These are phyloP conservation scores for Drosophila anomelani DNA, from an alignment of 2,888 invertebrate genomes.

Conservation along the genomic window DNA sequence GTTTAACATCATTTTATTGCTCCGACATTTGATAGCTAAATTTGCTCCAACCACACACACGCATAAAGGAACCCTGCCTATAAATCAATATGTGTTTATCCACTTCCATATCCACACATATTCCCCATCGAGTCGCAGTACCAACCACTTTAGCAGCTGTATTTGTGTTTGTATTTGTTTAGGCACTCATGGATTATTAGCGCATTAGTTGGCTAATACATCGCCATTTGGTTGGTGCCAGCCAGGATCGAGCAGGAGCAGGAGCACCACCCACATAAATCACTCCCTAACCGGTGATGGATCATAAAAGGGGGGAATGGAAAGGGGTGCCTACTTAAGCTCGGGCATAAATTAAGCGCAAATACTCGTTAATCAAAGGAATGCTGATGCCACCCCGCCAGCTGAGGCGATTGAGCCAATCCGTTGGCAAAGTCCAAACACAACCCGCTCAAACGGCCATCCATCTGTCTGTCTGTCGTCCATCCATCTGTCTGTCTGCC, in stretches of 20 bases:
- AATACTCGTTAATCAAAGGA: constrained; percentile 78
- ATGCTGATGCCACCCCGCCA: constrained; percentile 55
- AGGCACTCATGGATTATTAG: constrained; percentile 77
- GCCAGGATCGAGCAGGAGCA: not conserved
- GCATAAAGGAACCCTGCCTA: constrained; percentile 40
- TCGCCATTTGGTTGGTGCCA: constrained; percentile 9
- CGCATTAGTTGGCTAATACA: constrained; percentile 75
- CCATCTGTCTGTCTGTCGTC: constrained; percentile 23
- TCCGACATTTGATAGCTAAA: constrained; percentile 68
- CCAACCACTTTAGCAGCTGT: constrained; percentile 33
- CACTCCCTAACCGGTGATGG: constrained; percentile 52
- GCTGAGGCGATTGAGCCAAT: constrained; percentile 23
- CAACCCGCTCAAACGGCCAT: constrained; percentile 5
- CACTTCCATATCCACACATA: constrained; percentile 13
- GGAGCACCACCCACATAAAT: constrained; percentile 42
- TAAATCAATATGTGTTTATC: constrained; percentile 68
- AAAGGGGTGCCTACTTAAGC: constrained; percentile 46
- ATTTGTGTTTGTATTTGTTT: constrained; percentile 63
- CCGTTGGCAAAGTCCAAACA: not conserved
- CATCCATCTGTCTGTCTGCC: constrained; percentile 21
- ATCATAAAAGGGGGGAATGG: constrained; percentile 56
- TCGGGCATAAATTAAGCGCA: constrained; percentile 75
- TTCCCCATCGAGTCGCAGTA: constrained; percentile 8
- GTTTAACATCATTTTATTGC: constrained; percentile 77
- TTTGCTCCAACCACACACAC: constrained; percentile 31